Percentiles rank a stretch among this genome's conserved stretches.
Evolutionary conservation across 2,113 vertebrate genomes (phyloP).

Genomic region (Ceratotherium simum): DNA sequence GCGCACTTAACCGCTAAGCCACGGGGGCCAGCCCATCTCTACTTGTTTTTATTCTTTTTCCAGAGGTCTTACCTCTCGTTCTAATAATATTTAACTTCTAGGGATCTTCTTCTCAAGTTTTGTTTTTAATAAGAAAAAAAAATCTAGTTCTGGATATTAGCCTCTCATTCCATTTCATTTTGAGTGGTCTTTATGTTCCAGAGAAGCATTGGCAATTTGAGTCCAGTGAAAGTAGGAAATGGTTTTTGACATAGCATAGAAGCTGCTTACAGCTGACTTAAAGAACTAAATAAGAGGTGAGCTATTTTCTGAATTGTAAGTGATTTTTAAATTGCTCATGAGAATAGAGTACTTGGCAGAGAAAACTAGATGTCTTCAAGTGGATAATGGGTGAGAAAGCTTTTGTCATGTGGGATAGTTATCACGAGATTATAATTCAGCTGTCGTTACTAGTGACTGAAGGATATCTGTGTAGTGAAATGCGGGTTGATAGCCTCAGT

Average conservation of each 20-base stretch:
- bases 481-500: background rate
- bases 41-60: slow-evolving; percentile 42
- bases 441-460: background rate
- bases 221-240: slow-evolving; percentile 40
- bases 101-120: slow-evolving; percentile 16
- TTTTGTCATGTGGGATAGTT: background rate
- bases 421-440: slow-evolving; percentile 28
- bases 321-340: slow-evolving; percentile 62
- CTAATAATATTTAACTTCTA: slow-evolving; percentile 42
- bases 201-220: background rate
- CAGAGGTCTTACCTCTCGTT: background rate
- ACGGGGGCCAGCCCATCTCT: background rate
- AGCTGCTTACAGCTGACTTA: slow-evolving; percentile 27
- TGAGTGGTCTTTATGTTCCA: slow-evolving; percentile 15
- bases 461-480: background rate
- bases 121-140: slow-evolving; percentile 39
- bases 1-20: too few relatives aligned
- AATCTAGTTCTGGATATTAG: background rate
- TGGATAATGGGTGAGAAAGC: background rate
- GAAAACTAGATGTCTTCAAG: background rate
- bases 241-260: background rate
- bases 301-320: slow-evolving; percentile 56
- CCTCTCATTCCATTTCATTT: background rate
- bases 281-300: slow-evolving; percentile 47
- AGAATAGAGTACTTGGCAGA: slow-evolving; percentile 10